Percentiles rank a stretch among this genome's conserved stretches.
These are phyloP conservation scores for Garra rufa DNA, from an alignment of 2,113 vertebrate genomes.

Conservation along the genomic window DNA sequence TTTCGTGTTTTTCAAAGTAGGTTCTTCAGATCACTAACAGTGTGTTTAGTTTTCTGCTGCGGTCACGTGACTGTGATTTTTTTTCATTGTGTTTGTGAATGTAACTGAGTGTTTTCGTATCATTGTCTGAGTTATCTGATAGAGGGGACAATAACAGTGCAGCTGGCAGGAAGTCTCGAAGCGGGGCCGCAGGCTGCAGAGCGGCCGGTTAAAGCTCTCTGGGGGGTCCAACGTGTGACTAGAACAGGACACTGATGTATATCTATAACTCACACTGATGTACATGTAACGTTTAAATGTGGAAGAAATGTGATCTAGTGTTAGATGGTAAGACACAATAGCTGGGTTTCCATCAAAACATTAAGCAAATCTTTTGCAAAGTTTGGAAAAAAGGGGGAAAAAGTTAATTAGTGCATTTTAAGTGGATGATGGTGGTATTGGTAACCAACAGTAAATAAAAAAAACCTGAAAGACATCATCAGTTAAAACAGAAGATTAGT, in stretches of 20 bases:
- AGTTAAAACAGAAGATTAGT: too few relatives aligned
- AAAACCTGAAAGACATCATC: too few relatives aligned
- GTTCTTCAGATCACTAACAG: slow-evolving; percentile 2
- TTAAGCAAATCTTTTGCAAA: too few relatives aligned
- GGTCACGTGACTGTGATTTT: slow-evolving; percentile 38
- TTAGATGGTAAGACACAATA: not conserved
- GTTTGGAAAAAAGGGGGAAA: too few relatives aligned
- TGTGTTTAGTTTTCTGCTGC: slow-evolving; percentile 47
- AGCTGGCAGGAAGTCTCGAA: slow-evolving; percentile 57
- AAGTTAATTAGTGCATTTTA: too few relatives aligned
- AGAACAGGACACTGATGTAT: slow-evolving; percentile 45
- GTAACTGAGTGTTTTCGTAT: slow-evolving; percentile 51
- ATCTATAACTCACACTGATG: slow-evolving; percentile 33
- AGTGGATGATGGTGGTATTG: too few relatives aligned
- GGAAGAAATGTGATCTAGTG: not conserved
- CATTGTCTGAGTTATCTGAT: slow-evolving; percentile 48
- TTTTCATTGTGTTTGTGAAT: slow-evolving; percentile 45
- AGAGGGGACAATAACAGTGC: slow-evolving; percentile 50
- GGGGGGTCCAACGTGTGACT: slow-evolving; percentile 34
- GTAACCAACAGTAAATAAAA: too few relatives aligned
- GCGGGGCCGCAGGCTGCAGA: slow-evolving; percentile 10
- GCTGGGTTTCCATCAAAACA: too few relatives aligned
- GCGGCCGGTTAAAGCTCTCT: slow-evolving; percentile 29
- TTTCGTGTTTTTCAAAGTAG: slow-evolving; percentile 14
- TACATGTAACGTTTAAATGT: slow-evolving; percentile 34